phyloP scores from a whole-genome alignment of 1,140 invertebrate genomes.

The Ceratosolen fusciceps region DNA sequence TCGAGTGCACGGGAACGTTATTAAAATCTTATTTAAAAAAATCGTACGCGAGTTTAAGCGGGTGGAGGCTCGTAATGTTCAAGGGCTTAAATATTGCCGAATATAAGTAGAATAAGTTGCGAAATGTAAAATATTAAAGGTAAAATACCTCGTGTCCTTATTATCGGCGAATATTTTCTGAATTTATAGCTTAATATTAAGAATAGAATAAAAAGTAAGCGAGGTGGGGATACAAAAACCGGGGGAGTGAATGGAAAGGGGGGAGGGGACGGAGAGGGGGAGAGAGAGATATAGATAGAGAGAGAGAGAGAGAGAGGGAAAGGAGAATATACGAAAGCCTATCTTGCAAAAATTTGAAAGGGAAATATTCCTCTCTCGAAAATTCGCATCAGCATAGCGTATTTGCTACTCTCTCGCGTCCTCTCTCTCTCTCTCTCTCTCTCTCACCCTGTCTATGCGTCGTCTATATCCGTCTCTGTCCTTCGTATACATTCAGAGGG shows the following conservation, averaged over 20 bases:
- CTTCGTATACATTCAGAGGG: conserved; percentile 48
- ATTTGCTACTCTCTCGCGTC: conserved; percentile 23
- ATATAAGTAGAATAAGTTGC: no score
- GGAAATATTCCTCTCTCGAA: conserved; percentile 52
- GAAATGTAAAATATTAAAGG: no score
- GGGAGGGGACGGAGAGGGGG: not conserved
- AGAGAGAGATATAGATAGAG: not conserved
- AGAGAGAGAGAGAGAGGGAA: not conserved
- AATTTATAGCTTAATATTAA: conserved; percentile 49
- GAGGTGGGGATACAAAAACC: not conserved
- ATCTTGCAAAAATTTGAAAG: conserved; percentile 52
- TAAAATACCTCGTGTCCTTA: conserved; percentile 3
- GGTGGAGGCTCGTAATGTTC: not conserved
- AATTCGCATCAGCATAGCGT: conserved; percentile 49
- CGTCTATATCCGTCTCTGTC: conserved; percentile 22
- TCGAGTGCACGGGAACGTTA: no score
- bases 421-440: conserved; percentile 30
- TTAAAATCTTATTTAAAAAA: no score
- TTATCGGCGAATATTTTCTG: conserved; percentile 44
- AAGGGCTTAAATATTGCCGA: conserved; percentile 1
- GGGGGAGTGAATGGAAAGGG: not conserved
- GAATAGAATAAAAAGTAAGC: conserved; percentile 38
- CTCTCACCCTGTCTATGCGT: conserved; percentile 23
- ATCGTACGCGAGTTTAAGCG: no score
- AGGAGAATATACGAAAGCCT: conserved; percentile 44